Base-by-base conservation (phyloP, 2,113 vertebrate genomes). In the Oceanites oceanicus region DNA sequence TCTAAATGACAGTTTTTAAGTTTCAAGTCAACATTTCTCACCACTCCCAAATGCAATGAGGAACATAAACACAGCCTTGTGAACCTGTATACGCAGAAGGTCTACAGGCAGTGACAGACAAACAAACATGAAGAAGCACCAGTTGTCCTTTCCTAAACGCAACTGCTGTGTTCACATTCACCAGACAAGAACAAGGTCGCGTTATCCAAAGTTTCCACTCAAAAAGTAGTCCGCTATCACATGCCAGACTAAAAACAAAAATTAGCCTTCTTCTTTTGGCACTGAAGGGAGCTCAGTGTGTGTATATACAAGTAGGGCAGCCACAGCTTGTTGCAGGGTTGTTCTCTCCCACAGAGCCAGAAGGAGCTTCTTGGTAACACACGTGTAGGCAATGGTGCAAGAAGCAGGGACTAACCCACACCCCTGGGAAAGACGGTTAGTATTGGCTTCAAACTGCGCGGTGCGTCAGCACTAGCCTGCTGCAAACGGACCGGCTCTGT, bases 391-490 rank as follows among this genome's bases (percentile, higher is more conserved):
- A 87, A 10, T 2, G 22, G 20, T 61, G 67, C 58, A n/a, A 81
- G 72, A 59, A 67, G 59, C 25, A 61, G 15, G 19, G 21, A 74
- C 19, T 3, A 72, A 40, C n/a, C 21, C 42, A 25, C 1, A 1
- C 0, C 22, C 36, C 47, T 21, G 22, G 34, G 21, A 91, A 93
- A 34, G 44, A 32, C 0, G 0, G 14, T 9, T 7, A 66, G 38
- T 7, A 19, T 7, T 3, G 1, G 30, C 55, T 62, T 66, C 59
- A 84, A 42, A 49, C 19, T 8, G 32, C 0, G 0, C 0, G 0
- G 15, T 27, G 40, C 42, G 49, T 6, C 47, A 15, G 10, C 15
- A 44, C 18, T 3, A 30, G 38, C 23, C 6, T 21, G n/a, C 61
- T 58, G 49, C 49, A 79, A 72, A 61, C 1, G 15, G 23, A 44